Evolutionary conservation across 2,113 vertebrate species (phyloP).

Genomic region (Strix uralensis): DNA sequence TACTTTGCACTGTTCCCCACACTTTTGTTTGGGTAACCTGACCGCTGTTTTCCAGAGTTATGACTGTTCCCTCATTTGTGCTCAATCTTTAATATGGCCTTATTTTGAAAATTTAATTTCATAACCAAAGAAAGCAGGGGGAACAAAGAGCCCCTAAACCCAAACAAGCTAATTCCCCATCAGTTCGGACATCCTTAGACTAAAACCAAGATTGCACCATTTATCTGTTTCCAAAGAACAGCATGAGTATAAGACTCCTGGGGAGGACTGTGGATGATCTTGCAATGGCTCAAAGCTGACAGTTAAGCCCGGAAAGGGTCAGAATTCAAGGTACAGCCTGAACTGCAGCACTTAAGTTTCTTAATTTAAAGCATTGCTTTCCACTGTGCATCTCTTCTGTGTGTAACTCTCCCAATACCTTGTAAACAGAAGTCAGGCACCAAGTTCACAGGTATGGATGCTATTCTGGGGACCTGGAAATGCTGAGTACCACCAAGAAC

Average conservation of each 20-base stretch:
- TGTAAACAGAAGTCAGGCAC: not conserved
- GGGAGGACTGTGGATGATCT: not conserved
- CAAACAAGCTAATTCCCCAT: not conserved
- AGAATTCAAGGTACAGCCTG: not conserved
- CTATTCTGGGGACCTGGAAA: not conserved
- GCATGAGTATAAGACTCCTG: not conserved
- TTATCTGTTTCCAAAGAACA: not conserved
- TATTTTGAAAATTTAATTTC: not conserved
- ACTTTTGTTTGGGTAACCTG: not conserved
- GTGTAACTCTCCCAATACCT: not conserved
- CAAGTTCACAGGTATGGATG: not conserved
- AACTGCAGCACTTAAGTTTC: not conserved
- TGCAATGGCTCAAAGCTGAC: not conserved
- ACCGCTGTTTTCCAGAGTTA: not conserved
- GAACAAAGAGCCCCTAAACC: not conserved
- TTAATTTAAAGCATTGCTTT: not conserved
- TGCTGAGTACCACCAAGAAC: not conserved
- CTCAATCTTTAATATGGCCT: accelerated
- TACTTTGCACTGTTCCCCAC: not conserved
- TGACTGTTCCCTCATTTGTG: not conserved
- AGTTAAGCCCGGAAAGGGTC: not conserved
- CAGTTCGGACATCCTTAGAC: not conserved
- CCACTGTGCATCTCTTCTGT: not conserved
- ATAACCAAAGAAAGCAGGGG: not conserved
- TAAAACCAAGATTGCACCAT: not conserved